Base-by-base conservation (phyloP, 2,113 vertebrate species). In the Rhagologus leucostigma region DNA sequence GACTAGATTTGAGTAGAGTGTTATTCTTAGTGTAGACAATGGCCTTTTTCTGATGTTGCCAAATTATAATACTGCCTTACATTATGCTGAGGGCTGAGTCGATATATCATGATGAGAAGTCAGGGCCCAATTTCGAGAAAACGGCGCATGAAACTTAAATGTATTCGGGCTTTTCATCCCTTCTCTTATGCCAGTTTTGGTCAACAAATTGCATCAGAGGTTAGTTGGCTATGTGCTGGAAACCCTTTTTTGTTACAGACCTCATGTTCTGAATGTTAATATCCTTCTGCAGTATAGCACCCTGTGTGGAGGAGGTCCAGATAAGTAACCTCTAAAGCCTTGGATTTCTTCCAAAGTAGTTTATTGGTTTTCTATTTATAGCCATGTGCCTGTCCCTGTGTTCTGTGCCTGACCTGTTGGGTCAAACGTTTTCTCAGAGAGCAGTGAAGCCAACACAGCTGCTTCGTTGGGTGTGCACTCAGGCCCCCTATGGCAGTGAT, bases 341-440 rank as follows among this genome's bases (percentile, higher is more conserved):
- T 95, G 89, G 62, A 62, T 91, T 71, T 87, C 32, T 94, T 93
- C 78, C 55, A 49, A 37, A 57, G 73, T 23, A 67, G 46, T 80
- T 93, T 87, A 87, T 85, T 91, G 49, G 19, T 62, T 75, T 95
- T 84, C 56, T 87, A 27, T 95, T 91, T 85, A 65, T 91, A 87
- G 57, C 35, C 35, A 4, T 1, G 0, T 49, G 44, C 30, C 50
- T 70, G 26, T 64, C 33, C 3, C 0, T 19, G 52, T 49, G 49
- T 68, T 71, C 2, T 8, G 52, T 27, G 35, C 29, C 52, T 53
- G 69, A 60, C 29, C 49, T 63, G 20, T 52, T 78, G 64, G 30
- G 68, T 64, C 39, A 73, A 89, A 68, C 1, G 0, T 63, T 50
- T 78, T 12, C 42, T 75, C 39, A 37, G 64, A 10, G 41, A 68